A percentile compares a stretch with the other conserved stretches of the same genome.
These are phyloP conservation scores for Poeciliopsis turrubarensis DNA, from an alignment of 2,113 vertebrate genomes.

Conservation along the genomic window DNA sequence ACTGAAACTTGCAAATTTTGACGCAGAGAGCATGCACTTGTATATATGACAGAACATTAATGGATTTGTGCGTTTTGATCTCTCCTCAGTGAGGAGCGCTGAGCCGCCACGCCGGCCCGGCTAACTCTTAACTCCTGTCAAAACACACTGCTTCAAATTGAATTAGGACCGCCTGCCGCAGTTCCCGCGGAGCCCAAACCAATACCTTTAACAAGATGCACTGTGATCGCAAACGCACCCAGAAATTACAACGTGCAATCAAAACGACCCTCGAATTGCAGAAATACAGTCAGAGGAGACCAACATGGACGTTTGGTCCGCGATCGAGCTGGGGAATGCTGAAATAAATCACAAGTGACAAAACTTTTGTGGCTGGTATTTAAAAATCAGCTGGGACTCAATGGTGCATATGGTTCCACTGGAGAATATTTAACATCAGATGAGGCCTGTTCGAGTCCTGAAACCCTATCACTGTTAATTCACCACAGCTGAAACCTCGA, in stretches of 20 bases:
- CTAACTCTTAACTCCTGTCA: slow-evolving; percentile 88
- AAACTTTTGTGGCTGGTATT: neutral
- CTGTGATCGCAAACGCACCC: slow-evolving; percentile 41
- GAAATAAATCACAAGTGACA: neutral
- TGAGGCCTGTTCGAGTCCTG: slow-evolving; percentile 69
- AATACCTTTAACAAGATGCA: slow-evolving; percentile 83
- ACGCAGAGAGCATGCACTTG: neutral
- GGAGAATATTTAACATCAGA: slow-evolving; percentile 26
- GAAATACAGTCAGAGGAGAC: neutral
- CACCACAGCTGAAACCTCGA: slow-evolving; percentile 85
- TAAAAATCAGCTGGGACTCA: neutral
- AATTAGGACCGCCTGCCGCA: slow-evolving; percentile 90
- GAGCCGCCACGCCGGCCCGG: slow-evolving; percentile 72
- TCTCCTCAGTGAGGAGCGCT: slow-evolving; percentile 71
- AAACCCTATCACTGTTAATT: slow-evolving; percentile 88
- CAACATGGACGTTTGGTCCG: neutral
- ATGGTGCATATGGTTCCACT: neutral
- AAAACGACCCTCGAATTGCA: slow-evolving; percentile 1
- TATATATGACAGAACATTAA: neutral
- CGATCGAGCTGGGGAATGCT: neutral
- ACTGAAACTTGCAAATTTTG: neutral
- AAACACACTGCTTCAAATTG: slow-evolving; percentile 86
- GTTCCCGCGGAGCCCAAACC: slow-evolving; percentile 82
- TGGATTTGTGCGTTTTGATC: slow-evolving; percentile 55
- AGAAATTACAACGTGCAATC: slow-evolving; percentile 31